These are phyloP conservation scores for Apis dorsata DNA, from an alignment of 1,140 invertebrate genomes.

Conservation along the genomic window DNA sequence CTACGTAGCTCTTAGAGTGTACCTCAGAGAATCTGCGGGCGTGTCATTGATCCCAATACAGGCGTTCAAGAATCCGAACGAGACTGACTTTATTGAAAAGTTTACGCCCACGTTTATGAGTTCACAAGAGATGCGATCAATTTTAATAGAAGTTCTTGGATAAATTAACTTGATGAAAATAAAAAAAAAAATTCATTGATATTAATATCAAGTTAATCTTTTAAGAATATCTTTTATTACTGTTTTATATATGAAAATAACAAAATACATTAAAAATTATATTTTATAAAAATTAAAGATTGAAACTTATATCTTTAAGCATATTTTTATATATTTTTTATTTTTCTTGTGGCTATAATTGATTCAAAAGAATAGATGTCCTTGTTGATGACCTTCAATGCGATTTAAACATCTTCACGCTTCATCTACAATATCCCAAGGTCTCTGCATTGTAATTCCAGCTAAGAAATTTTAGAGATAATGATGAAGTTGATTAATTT, in stretches of 20 bases:
- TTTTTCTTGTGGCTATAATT: background rate
- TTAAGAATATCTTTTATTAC: background rate
- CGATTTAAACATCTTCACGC: slow-evolving; percentile 1
- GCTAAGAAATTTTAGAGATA: background rate
- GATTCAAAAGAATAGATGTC: background rate
- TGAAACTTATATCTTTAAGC: too few species aligned
- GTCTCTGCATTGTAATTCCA: background rate
- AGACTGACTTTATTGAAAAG: slow-evolving; percentile 63
- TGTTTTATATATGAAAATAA: background rate
- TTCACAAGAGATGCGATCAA: slow-evolving; percentile 17
- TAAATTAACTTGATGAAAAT: slow-evolving; percentile 9
- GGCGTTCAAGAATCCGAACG: slow-evolving; percentile 58
- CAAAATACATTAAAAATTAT: background rate
- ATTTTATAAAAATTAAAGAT: background rate
- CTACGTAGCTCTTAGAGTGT: slow-evolving; percentile 70
- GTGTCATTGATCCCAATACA: slow-evolving; percentile 75
- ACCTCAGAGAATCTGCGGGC: slow-evolving; percentile 67
- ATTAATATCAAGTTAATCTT: background rate
- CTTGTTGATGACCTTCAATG: slow-evolving; percentile 24
- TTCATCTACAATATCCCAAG: slow-evolving; percentile 6
- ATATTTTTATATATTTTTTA: background rate
- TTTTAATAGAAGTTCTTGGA: slow-evolving; percentile 6
- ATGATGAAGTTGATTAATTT: background rate
- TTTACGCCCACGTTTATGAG: slow-evolving; percentile 63
- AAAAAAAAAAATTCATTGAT: background rate